Evolutionary conservation across 2,888 invertebrate species (phyloP).

Genomic region (Ornithoptera priamus): DNA sequence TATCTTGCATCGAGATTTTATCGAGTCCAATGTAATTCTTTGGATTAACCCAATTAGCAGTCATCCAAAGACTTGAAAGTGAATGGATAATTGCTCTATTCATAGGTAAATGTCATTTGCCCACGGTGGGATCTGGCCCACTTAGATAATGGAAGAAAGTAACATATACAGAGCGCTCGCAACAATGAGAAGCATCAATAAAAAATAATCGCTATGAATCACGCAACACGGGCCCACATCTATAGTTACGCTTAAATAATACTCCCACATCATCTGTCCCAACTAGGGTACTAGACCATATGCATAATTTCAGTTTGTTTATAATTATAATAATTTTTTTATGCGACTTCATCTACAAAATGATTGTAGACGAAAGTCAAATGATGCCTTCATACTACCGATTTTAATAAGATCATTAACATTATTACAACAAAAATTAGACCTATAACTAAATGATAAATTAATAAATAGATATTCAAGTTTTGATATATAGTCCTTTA

Average conservation of each 20-base stretch:
- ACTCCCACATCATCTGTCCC: not conserved
- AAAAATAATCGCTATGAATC: slow-evolving; percentile 4
- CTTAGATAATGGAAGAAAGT: slow-evolving; percentile 23
- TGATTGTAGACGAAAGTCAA: too few species aligned
- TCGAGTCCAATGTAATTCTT: not conserved
- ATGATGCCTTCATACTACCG: too few species aligned
- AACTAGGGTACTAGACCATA: too few species aligned
- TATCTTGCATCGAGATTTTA: not conserved
- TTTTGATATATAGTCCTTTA: too few species aligned
- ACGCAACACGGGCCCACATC: not conserved
- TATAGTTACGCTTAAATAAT: not conserved
- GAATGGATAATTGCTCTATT: slow-evolving; percentile 27
- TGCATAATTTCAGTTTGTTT: too few species aligned
- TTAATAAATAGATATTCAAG: too few species aligned
- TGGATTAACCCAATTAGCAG: slow-evolving; percentile 15
- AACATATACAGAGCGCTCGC: not conserved
- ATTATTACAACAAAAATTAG: too few species aligned
- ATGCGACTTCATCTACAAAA: too few species aligned
- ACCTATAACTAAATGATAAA: too few species aligned
- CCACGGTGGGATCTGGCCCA: slow-evolving; percentile 18
- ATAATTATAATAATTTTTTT: too few species aligned
- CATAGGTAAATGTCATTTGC: slow-evolving; percentile 25
- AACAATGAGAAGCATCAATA: slow-evolving; percentile 6
- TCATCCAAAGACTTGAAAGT: slow-evolving; percentile 8
- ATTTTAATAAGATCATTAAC: too few species aligned